phyloP scores from a whole-genome alignment of 2,113 vertebrate species.

The Pluvialis apricaria region DNA sequence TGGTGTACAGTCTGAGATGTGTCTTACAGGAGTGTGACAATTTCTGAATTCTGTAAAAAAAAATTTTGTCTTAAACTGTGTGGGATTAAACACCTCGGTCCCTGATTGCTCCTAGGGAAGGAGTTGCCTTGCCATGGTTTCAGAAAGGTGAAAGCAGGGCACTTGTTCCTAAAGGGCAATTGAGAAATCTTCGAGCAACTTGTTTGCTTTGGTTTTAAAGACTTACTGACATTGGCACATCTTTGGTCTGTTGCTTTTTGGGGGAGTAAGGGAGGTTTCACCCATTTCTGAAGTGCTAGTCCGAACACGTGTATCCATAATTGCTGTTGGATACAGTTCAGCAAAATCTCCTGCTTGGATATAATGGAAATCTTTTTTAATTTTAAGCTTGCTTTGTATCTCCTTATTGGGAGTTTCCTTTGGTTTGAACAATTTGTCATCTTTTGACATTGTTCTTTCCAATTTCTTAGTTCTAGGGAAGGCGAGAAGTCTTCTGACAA shows the following conservation, averaged over 20 bases:
- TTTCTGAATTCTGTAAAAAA: not conserved
- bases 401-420: not conserved
- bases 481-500: not conserved
- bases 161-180: not conserved
- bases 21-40: not conserved
- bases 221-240: not conserved
- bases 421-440: not conserved
- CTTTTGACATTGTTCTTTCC: not conserved
- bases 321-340: not conserved
- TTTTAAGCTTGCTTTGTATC: not conserved
- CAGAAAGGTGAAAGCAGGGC: not conserved
- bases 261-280: not conserved
- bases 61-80: not conserved
- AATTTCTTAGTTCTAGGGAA: not conserved
- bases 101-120: not conserved
- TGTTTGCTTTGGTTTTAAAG: slow-evolving; percentile 26
- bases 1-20: not conserved
- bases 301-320: not conserved
- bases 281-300: not conserved
- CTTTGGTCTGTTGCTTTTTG: not conserved
- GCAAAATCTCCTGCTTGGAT: not conserved
- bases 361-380: not conserved
- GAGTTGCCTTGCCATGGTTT: not conserved
- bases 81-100: not conserved
- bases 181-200: slow-evolving; percentile 10